Evolutionary conservation across 2,113 vertebrate species (phyloP).

Genomic region (Paracanthobrama guichenoti): DNA sequence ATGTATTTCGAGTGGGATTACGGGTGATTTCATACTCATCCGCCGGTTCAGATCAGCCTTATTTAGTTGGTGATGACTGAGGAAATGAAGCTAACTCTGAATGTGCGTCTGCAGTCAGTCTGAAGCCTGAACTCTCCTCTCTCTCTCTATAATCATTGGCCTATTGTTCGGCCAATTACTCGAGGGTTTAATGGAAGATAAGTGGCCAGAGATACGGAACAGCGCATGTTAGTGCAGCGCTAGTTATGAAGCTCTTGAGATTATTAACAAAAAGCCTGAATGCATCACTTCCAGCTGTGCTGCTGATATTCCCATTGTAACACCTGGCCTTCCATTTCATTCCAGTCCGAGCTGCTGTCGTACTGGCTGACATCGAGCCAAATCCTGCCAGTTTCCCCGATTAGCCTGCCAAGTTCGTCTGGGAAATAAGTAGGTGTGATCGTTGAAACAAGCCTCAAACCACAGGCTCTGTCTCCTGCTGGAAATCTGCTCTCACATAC

Average conservation of each 20-base stretch:
- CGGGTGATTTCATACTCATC: neutral
- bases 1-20: neutral
- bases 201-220: neutral
- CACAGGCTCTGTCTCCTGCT: neutral
- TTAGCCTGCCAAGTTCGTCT: neutral
- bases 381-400: neutral
- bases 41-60: neutral
- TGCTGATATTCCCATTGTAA: neutral
- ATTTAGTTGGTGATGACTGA: too few relatives aligned
- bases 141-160: conserved; percentile 15
- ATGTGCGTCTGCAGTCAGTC: neutral
- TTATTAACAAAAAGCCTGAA: neutral
- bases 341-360: too few relatives aligned
- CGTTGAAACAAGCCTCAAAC: neutral
- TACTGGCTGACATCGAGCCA: neutral
- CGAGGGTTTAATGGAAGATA: neutral
- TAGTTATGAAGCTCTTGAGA: neutral
- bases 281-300: neutral
- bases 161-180: neutral
- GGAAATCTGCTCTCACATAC: neutral
- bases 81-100: neutral
- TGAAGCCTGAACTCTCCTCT: neutral
- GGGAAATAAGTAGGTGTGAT: neutral
- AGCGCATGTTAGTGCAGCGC: neutral
- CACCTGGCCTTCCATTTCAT: neutral